Evolutionary conservation across 1,140 invertebrate species (phyloP).

Genomic region (Solenopsis invicta): DNA sequence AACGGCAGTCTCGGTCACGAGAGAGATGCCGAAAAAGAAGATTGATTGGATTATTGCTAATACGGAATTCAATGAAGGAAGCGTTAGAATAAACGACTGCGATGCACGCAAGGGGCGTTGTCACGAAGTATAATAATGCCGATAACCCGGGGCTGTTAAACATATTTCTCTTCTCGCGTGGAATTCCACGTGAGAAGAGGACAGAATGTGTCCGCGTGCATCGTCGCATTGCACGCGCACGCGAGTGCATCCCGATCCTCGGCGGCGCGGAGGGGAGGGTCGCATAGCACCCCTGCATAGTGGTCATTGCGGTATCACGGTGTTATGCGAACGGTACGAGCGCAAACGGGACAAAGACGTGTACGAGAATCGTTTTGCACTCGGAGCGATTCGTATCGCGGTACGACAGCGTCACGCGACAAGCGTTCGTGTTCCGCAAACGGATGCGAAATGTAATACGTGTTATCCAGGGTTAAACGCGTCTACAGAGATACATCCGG

Average conservation of each 20-base stretch:
- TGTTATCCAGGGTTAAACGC: background rate
- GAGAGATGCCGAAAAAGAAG: background rate
- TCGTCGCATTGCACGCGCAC: conserved; percentile 71
- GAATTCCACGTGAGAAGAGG: conserved; percentile 61
- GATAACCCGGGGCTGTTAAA: conserved; percentile 20
- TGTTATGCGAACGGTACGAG: conserved; percentile 74
- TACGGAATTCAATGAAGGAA: background rate
- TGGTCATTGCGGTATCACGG: conserved; percentile 80
- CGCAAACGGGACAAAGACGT: conserved; percentile 35
- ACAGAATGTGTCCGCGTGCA: conserved; percentile 48
- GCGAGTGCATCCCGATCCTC: conserved; percentile 73
- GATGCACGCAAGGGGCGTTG: background rate
- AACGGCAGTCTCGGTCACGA: no score
- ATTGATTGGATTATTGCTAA: background rate
- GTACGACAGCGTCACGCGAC: background rate
- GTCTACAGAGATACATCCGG: no score
- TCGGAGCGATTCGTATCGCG: conserved; percentile 1
- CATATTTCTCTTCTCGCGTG: conserved; percentile 6
- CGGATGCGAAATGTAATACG: background rate
- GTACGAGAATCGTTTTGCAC: conserved; percentile 30
- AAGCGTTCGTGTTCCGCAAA: background rate
- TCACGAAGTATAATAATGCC: conserved; percentile 8
- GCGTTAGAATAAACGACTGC: background rate
- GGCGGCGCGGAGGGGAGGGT: conserved; percentile 68
- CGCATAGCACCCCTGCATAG: conserved; percentile 80